A percentile compares a stretch with the other conserved stretches of the same genome.
These are phyloP conservation scores for Sarcophaga rosellei DNA, from an alignment of 2,888 invertebrate genomes.

Conservation along the genomic window DNA sequence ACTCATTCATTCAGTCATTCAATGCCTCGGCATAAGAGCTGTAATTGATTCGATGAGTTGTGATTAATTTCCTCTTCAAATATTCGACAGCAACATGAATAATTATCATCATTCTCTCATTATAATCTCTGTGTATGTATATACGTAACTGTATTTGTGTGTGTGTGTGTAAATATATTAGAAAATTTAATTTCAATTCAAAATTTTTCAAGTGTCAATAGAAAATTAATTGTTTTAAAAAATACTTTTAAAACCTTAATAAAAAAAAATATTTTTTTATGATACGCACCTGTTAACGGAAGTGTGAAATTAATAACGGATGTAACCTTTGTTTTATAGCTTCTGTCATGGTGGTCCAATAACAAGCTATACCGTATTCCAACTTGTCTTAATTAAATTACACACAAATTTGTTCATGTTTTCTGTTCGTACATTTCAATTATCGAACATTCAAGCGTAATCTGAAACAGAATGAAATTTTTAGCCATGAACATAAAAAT, in stretches of 20 bases:
- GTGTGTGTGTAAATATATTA: not conserved
- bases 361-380: too few relatives aligned
- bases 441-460: too few relatives aligned
- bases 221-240: not conserved
- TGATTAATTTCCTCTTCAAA: conserved; percentile 49
- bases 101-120: not conserved
- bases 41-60: conserved; percentile 29
- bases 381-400: too few relatives aligned
- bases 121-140: not conserved
- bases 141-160: not conserved
- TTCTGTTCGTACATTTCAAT: too few relatives aligned
- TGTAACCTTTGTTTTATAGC: not conserved
- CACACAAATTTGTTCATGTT: too few relatives aligned
- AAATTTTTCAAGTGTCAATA: not conserved
- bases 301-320: not conserved
- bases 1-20: not conserved
- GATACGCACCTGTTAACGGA: not conserved
- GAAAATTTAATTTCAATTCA: not conserved
- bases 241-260: not conserved
- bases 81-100: conserved; percentile 1
- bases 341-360: not conserved
- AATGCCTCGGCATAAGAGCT: not conserved
- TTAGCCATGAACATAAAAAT: too few relatives aligned
- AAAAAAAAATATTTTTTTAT: not conserved
- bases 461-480: too few relatives aligned